Base-by-base conservation (phyloP, 2,113 vertebrate species). In the Thunnus thynnus region DNA sequence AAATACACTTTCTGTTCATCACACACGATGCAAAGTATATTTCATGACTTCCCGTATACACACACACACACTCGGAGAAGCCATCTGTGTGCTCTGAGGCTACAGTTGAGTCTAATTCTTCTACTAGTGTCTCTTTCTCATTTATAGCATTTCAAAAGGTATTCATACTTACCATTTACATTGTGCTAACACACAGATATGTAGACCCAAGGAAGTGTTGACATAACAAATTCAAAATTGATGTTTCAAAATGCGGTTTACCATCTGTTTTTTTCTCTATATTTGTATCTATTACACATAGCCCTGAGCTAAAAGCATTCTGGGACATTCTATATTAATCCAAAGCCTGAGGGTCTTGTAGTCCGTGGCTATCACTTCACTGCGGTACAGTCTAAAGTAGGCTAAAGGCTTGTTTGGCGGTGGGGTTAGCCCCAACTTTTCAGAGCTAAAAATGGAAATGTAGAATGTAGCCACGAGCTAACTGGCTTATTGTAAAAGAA, bases 381-480 rank as follows among this genome's bases (percentile, higher is more conserved):
- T 58, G 22, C 46, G 72, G 20, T 51, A 11, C 47, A 22, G 2
- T 56, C n/a, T 75, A 73, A 86, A 84, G 54, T 67, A 66, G 83
- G 56, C 51, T 68, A 6, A 57, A 32, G 54, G 65, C 20, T 17
- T 13, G 63, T 58, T 71, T 64, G 58, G 76, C 64, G 4, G 56
- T 30, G 12, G 54, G 32, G 18, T 67, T 46, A 11, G 25, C 27
- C 56, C 73, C 66, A 36, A 76, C 4, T 72, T 65, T 56, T 20
- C 67, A 51, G 0, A 5, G 36, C 54, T 74, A 77, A 80, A 77
- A 78, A 87, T 83, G 74, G 64, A 57, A 75, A 50, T 66, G 63
- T 60, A n/a, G 71, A 76, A 52, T 8, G 5, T 58, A 10, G 44
- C 87, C 20, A 0, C 3, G 1, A 41, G 78, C 56, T 8, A 68